A percentile compares a stretch with the other conserved stretches of the same genome.
Evolutionary conservation across 2,888 invertebrate species (phyloP).

Genomic region (Clusia tigrina): DNA sequence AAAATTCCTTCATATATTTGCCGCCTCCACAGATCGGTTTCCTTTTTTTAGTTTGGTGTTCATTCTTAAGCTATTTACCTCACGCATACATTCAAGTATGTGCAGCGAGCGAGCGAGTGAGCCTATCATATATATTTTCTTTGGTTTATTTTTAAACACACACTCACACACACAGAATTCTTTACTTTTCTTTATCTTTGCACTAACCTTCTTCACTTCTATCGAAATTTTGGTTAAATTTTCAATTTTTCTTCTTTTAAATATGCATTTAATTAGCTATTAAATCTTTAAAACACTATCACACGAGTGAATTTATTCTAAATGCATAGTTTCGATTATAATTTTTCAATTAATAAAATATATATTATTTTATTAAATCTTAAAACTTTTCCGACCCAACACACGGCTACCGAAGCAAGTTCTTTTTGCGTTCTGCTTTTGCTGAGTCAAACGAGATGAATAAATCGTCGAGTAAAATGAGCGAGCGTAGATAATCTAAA

Average conservation of each 20-base stretch:
- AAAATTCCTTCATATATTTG: neutral
- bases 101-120: too few relatives aligned
- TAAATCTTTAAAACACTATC: neutral
- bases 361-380: neutral
- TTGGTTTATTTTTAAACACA: constrained; percentile 54
- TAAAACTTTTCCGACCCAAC: constrained; percentile 11
- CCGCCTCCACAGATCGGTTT: neutral
- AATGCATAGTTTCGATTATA: neutral
- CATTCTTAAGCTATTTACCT: constrained; percentile 1
- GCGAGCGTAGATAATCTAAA: neutral
- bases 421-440: constrained; percentile 20
- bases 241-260: neutral
- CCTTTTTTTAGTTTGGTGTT: neutral
- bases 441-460: constrained; percentile 5
- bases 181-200: constrained; percentile 13
- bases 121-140: constrained; percentile 8
- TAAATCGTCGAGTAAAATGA: neutral
- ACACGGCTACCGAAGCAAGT: constrained; percentile 2
- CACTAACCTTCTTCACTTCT: constrained; percentile 22
- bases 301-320: neutral
- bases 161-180: constrained; percentile 30
- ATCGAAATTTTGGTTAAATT: neutral
- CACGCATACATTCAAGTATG: neutral
- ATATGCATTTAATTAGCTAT: neutral
- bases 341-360: neutral